phyloP scores from a whole-genome alignment of 2,113 vertebrate genomes.

The Prionailurus viverrinus region DNA sequence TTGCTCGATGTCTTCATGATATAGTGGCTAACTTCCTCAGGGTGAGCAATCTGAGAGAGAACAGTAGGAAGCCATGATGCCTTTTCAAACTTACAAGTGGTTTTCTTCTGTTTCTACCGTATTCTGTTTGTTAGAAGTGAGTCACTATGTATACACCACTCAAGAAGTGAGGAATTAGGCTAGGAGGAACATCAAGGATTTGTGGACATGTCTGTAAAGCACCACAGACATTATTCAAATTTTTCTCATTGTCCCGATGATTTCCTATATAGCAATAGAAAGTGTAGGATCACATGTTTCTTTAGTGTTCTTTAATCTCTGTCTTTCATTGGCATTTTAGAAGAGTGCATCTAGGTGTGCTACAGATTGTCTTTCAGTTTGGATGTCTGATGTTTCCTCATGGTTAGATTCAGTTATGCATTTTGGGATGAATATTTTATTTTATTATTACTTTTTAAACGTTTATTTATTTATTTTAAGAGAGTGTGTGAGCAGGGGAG shows the following conservation, averaged over 20 bases:
- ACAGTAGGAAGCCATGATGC: background rate
- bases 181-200: background rate
- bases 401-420: background rate
- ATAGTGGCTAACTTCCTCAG: background rate
- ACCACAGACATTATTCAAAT: background rate
- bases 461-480: too few relatives aligned
- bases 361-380: background rate
- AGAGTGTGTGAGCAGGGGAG: too few relatives aligned
- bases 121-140: background rate
- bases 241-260: background rate
- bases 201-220: background rate
- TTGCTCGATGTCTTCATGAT: background rate
- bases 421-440: background rate
- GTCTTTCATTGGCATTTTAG: background rate
- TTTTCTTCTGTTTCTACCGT: background rate
- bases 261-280: background rate
- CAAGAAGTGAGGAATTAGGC: background rate
- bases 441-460: too few relatives aligned
- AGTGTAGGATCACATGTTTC: background rate
- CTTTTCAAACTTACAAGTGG: background rate
- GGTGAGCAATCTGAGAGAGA: background rate
- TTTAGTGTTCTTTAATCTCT: background rate
- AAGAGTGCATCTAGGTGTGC: background rate
- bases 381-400: background rate
- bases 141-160: background rate